These are phyloP conservation scores for Gortyna flavago DNA, from an alignment of 2,888 invertebrate genomes.

Conservation along the genomic window DNA sequence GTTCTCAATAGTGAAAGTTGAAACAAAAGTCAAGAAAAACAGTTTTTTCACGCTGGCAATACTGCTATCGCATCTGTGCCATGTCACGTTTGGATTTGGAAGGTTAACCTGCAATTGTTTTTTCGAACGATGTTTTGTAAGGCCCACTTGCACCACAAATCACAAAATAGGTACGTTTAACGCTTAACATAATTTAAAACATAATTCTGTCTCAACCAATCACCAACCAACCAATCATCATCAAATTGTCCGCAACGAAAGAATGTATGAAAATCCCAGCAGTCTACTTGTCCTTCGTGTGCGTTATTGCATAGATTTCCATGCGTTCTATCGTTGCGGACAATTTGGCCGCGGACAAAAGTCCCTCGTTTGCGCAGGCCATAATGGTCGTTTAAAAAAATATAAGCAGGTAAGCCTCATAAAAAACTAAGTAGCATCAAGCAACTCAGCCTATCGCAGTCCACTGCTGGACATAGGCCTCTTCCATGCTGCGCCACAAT, in stretches of 20 bases:
- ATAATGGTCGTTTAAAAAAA: background rate
- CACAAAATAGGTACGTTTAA: background rate
- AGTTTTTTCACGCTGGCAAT: background rate
- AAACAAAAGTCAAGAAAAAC: background rate
- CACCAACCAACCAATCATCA: no score
- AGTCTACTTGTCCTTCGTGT: no score
- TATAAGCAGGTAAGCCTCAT: no score
- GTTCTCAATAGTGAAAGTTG: background rate
- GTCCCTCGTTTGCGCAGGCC: no score
- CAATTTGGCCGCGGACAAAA: no score
- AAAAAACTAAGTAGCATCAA: background rate
- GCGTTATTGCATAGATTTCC: no score
- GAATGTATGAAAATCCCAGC: no score
- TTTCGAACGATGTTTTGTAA: background rate
- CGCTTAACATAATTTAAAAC: background rate
- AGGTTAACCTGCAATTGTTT: background rate
- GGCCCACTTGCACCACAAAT: background rate
- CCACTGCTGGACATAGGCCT: background rate
- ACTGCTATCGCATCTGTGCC: background rate
- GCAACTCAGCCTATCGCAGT: background rate
- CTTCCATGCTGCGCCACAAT: background rate
- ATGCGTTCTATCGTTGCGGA: no score
- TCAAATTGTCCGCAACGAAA: no score
- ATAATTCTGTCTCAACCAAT: background rate
- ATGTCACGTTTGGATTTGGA: constrained; percentile 1